Percentiles rank a stretch among this genome's conserved stretches.
Conservation (phyloP, 2,888 invertebrate genomes). For the Eupithecia subfuscata region DNA sequence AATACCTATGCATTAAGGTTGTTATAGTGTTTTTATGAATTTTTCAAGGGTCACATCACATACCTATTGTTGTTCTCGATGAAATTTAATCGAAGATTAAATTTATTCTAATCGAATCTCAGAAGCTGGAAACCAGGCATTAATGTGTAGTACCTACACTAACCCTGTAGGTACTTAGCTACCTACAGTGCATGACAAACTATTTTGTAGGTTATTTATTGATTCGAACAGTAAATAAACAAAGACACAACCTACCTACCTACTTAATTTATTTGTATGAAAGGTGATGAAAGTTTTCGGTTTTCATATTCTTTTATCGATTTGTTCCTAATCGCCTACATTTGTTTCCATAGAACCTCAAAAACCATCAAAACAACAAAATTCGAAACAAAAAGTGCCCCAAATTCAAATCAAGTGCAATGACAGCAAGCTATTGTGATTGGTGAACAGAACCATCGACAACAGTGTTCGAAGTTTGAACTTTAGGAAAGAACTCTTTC, state of each 20-base stretch:
- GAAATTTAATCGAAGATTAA: neutral
- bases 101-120: too few species aligned
- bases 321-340: neutral
- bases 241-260: neutral
- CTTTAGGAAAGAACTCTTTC: conserved; percentile 45
- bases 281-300: neutral
- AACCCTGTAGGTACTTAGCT: too few species aligned
- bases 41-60: neutral
- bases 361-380: neutral
- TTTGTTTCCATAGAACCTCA: conserved; percentile 16
- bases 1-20: conserved; percentile 45
- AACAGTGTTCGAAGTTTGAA: conserved; percentile 46
- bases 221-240: neutral
- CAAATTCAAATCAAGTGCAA: conserved; percentile 43
- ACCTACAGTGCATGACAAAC: neutral
- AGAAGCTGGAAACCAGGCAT: too few species aligned
- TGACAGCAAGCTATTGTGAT: conserved; percentile 50
- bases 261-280: neutral
- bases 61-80: neutral
- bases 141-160: too few species aligned
- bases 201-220: neutral
- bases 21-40: conserved; percentile 16
- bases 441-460: conserved; percentile 38
- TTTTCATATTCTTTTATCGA: neutral
- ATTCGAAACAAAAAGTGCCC: conserved; percentile 10